Base-by-base conservation (phyloP, 2,113 vertebrate genomes). In the Heptranchias perlo region DNA sequence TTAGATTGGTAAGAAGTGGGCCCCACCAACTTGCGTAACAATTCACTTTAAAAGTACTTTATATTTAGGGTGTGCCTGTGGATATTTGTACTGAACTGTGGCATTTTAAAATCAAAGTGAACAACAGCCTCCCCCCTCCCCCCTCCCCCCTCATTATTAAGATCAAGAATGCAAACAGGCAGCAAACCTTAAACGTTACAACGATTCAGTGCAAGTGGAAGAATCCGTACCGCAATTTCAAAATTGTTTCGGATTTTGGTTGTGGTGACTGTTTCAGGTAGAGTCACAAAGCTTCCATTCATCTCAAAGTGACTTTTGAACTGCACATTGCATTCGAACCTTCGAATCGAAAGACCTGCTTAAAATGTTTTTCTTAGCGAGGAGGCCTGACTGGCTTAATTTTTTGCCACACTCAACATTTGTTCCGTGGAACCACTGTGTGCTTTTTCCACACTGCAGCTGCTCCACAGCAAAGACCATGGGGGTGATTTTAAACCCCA, bases 221-320 rank as follows among this genome's bases (percentile, higher is more conserved):
- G 49, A 92, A 92, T 16, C n/a, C 18, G 10, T 8, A n/a, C 89
- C 58, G 25, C 31, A 93, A 93, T 62, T 62, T 39, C 35, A 62
- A n/a, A 62, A 7, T 39, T 93, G 89, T 93, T 93, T 21, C 35
- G 21, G 5, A 7, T 0, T 61, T 39, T 62, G 35, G 35, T 39
- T 62, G 89, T 7, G 18, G 58, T 93, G 39, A 93, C 58, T 62
- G 35, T 61, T 93, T 93, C 16, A 61, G 58, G 0, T 39, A 18
- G 6, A 39, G 61, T 62, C 58, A 64, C 58, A 93, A 93, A 93
- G 89, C 89, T 93, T 18, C 18, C 35, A 93, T 93, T 93, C 89
- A 93, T 62, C 35, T 64, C 89, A n/a, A 64, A 18, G n/a, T n/a
- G 18, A 39, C 16, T 61, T 93, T 23, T n/a, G n/a, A 23, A 7